Percentiles rank a stretch among this genome's conserved stretches.
phyloP scores from a whole-genome alignment of 2,113 vertebrate species.

The Ictalurus furcatus region DNA sequence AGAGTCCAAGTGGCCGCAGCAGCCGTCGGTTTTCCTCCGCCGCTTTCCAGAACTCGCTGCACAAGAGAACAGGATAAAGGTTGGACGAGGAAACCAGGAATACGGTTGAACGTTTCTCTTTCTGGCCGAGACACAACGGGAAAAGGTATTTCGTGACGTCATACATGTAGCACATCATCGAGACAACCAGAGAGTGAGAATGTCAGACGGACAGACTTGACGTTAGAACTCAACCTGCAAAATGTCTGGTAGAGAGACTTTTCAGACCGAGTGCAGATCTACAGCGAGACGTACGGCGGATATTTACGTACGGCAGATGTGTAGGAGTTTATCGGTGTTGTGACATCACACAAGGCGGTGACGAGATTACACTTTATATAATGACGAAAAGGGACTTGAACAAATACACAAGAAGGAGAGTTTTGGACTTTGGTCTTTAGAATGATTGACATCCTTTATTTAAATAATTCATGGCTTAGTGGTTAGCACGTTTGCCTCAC shows the following conservation, averaged over 20 bases:
- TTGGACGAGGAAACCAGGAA: neutral
- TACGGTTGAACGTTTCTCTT: neutral
- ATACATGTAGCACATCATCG: neutral
- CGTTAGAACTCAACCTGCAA: neutral
- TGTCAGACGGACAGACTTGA: neutral
- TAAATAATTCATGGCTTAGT: too few relatives aligned
- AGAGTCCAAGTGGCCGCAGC: slow-evolving; percentile 73
- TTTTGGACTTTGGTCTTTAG: too few relatives aligned
- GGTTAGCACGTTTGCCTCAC: too few relatives aligned
- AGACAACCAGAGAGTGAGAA: neutral
- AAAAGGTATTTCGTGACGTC: neutral
- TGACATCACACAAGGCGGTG: too few relatives aligned
- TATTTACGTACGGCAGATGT: neutral
- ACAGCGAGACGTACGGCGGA: too few relatives aligned
- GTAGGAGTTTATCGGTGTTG: too few relatives aligned
- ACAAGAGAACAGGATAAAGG: slow-evolving; percentile 1
- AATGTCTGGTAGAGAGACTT: neutral
- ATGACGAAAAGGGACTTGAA: too few relatives aligned
- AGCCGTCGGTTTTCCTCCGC: slow-evolving; percentile 72
- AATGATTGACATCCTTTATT: neutral
- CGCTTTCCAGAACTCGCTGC: slow-evolving; percentile 66
- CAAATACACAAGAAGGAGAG: too few relatives aligned
- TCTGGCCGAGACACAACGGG: neutral
- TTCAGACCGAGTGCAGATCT: neutral
- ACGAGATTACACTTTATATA: too few relatives aligned